Base-by-base conservation (phyloP, 2,797 vertebrate species). In the Acanthis flammea region DNA sequence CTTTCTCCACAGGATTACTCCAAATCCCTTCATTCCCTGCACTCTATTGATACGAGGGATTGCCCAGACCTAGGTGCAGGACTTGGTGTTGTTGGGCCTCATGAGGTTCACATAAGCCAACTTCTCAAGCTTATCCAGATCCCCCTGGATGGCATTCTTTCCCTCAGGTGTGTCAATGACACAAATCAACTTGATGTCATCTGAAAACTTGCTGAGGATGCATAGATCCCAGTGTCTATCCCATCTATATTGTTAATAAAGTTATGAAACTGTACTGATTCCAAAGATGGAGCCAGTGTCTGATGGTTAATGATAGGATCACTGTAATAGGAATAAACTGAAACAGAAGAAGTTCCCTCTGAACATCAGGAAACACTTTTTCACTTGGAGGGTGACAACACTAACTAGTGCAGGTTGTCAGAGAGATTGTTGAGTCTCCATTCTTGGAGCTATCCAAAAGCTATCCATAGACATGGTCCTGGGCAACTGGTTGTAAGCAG, bases 21-120 rank as follows among this genome's bases (percentile, higher is more conserved):
- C 25, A 21, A 58, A 41, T 7, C 30, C 12, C 12, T 54, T 63
- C 10, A 60, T 75, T 4, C 13, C 24, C 19, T 11, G 23, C 30
- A 9, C 9, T 54, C 12, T 33, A 11, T 4, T 47, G 24, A 21
- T 30, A 72, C 0, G 1, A 7, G 24, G 9, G 6, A 1, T 25
- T 79, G 9, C 6, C 14, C 4, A 2, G 2, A 25, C 2, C 14
- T 12, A 31, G 17, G 14, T 19, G 12, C n/a, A 57, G 11, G 13
- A 55, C 21, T 62, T 76, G 23, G 3, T 54, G 12, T 17, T 50
- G 24, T 39, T 58, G 17, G 44, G 22, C 11, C 17, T 57, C 24
- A 19, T 33, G 10, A 39, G 9, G 8, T 44, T 70, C 57, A 50
- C 10, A 9, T 14, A 51, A 10, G 5, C 6, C 5, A 42, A 16